Conservation (phyloP, 2,888 invertebrate species). For the Himalopsyche anomala region DNA sequence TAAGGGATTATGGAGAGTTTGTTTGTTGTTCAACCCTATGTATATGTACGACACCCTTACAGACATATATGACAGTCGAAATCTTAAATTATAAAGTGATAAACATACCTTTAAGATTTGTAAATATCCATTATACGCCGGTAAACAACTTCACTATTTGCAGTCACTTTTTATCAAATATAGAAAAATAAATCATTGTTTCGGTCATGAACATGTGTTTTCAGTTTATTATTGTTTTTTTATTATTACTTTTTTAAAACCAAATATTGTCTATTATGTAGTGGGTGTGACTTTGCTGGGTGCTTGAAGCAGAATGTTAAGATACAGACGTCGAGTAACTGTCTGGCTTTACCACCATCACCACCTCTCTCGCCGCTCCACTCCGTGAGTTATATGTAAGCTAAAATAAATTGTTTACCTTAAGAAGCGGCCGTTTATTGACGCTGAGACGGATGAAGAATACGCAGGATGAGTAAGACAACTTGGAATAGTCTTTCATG, state of each 20-base stretch:
- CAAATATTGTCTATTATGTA: background rate
- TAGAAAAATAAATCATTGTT: too few species aligned
- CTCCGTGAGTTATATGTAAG: background rate
- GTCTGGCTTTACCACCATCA: background rate
- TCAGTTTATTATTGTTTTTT: background rate
- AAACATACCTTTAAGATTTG: too few species aligned
- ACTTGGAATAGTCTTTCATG: too few species aligned
- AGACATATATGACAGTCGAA: too few species aligned
- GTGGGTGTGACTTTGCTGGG: slow-evolving; percentile 22
- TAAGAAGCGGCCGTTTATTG: background rate
- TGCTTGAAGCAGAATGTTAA: background rate
- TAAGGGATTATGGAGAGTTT: slow-evolving; percentile 20
- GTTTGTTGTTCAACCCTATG: background rate
- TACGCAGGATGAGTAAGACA: too few species aligned
- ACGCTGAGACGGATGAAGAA: too few species aligned
- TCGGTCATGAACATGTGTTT: too few species aligned
- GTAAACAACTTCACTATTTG: too few species aligned
- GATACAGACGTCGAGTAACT: background rate
- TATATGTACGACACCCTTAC: too few species aligned
- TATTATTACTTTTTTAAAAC: background rate
- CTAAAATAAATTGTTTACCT: background rate
- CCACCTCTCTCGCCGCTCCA: background rate
- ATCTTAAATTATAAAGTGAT: too few species aligned
- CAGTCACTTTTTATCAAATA: too few species aligned
- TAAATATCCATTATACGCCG: too few species aligned